Percentiles rank a stretch among this genome's conserved stretches.
phyloP scores from a whole-genome alignment of 2,797 vertebrate species.

The Tangara arthus region DNA sequence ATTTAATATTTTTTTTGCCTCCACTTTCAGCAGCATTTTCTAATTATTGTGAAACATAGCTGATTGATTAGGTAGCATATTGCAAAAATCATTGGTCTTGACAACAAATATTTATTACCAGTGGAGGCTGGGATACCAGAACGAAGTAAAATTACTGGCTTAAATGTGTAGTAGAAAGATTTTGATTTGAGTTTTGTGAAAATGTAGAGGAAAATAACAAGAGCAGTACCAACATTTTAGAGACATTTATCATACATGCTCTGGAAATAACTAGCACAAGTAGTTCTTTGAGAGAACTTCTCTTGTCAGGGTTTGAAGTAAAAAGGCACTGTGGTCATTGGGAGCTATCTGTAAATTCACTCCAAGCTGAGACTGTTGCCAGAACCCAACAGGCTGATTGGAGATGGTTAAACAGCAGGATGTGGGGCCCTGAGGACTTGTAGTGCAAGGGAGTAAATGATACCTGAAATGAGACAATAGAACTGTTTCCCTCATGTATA shows the following conservation, averaged over 20 bases:
- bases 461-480: too few species aligned
- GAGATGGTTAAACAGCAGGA: neutral
- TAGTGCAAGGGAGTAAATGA: neutral
- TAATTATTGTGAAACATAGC: neutral
- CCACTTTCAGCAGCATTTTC: neutral
- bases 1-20: neutral
- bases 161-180: neutral
- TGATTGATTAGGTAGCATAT: neutral
- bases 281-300: neutral
- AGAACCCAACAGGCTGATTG: neutral
- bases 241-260: neutral
- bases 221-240: neutral
- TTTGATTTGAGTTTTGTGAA: neutral
- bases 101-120: neutral
- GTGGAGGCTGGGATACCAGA: neutral
- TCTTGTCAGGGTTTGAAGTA: neutral
- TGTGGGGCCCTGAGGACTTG: neutral
- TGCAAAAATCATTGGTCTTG: neutral
- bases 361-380: neutral
- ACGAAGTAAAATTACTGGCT: neutral
- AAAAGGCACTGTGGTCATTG: neutral
- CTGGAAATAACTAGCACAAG: neutral
- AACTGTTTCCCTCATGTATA: too few species aligned
- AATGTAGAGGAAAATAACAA: neutral
- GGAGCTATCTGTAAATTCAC: neutral